Conservation (phyloP, 2,113 vertebrate genomes). For the Micromys minutus region DNA sequence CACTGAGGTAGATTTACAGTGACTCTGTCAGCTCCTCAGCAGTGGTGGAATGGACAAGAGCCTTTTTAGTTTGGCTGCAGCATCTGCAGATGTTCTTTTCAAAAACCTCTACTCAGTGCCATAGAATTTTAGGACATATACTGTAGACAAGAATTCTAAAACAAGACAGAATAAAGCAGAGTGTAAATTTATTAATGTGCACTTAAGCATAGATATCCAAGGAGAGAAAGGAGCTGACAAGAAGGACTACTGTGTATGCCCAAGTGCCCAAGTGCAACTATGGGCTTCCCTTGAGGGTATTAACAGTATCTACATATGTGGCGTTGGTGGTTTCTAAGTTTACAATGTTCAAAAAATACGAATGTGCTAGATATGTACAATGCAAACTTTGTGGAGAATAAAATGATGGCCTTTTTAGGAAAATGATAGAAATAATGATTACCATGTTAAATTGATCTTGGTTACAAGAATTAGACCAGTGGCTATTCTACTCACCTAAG, state of each 20-base stretch:
- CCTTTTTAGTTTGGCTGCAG: not conserved
- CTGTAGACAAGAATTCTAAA: not conserved
- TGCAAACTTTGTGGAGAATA: not conserved
- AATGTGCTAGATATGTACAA: not conserved
- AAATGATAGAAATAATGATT: not conserved
- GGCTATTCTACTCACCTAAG: not conserved
- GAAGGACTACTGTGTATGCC: not conserved
- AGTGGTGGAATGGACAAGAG: not conserved
- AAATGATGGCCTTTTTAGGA: not conserved
- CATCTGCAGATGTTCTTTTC: not conserved
- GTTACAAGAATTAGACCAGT: not conserved
- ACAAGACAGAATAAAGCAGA: not conserved
- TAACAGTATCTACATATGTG: not conserved
- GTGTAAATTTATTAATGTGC: not conserved
- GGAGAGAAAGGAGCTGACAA: not conserved
- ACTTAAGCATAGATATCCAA: not conserved
- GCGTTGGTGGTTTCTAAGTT: not conserved
- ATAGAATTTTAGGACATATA: not conserved
- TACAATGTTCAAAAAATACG: not conserved
- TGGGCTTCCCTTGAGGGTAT: not conserved
- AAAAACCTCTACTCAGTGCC: not conserved
- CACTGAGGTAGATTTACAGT: not conserved
- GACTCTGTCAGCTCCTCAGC: not conserved
- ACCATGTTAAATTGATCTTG: not conserved
- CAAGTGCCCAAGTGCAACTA: not conserved